These are phyloP conservation scores for Coryphaenoides rupestris DNA, from an alignment of 2,113 vertebrate genomes.

Conservation along the genomic window DNA sequence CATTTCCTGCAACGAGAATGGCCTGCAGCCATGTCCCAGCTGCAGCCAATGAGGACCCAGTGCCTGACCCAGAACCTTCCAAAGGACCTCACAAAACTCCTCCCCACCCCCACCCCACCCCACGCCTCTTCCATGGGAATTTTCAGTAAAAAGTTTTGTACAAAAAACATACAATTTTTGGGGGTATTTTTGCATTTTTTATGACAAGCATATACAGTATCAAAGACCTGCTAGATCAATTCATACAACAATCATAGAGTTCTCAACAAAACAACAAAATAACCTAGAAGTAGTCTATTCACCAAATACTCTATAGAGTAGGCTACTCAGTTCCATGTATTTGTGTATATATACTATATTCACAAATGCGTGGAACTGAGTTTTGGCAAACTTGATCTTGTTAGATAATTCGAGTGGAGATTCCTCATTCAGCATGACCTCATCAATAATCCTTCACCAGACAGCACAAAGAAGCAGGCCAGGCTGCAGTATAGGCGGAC, in stretches of 20 bases:
- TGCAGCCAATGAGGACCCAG: conserved; percentile 74
- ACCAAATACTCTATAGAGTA: too few relatives aligned
- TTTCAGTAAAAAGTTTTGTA: conserved; percentile 51
- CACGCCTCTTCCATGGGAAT: conserved; percentile 49
- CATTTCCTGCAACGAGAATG: conserved; percentile 95
- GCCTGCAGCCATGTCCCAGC: conserved; percentile 87
- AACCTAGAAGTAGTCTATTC: too few relatives aligned
- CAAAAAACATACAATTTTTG: conserved; percentile 27
- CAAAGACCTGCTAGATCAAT: too few relatives aligned
- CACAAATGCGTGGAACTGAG: conserved; percentile 1
- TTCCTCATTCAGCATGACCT: conserved; percentile 26
- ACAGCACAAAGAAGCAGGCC: conserved; percentile 16
- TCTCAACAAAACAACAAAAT: too few relatives aligned
- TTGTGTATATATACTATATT: too few relatives aligned
- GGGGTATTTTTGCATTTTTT: neutral
- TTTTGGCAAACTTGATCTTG: conserved; percentile 33
- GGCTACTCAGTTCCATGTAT: too few relatives aligned
- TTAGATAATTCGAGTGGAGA: conserved; percentile 38
- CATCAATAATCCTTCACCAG: conserved; percentile 51
- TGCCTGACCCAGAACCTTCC: conserved; percentile 49
- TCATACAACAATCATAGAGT: too few relatives aligned
- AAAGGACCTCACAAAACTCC: conserved; percentile 11
- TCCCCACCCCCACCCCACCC: neutral
- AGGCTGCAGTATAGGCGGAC: conserved; percentile 12
- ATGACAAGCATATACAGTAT: too few relatives aligned